Evolutionary conservation across 2,888 invertebrate genomes (phyloP).

Genomic region (Orchesella flavescens): DNA sequence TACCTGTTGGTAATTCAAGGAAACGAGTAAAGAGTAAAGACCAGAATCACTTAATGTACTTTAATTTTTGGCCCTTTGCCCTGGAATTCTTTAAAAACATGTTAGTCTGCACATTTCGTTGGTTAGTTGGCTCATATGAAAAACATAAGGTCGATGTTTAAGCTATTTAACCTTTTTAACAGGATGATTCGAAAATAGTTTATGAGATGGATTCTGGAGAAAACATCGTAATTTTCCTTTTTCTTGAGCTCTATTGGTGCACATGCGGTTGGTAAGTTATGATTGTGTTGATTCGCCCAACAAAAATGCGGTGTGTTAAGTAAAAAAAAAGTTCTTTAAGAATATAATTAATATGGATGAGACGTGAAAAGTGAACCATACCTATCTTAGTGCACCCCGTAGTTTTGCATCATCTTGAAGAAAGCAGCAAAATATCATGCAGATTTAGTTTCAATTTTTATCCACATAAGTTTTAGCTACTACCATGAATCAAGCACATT

Average conservation of each 20-base stretch:
- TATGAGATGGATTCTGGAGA: conserved; percentile 48
- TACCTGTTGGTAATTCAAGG: conserved; percentile 31
- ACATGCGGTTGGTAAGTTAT: conserved; percentile 22
- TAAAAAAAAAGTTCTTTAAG: conserved; percentile 21
- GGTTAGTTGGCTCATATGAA: not conserved
- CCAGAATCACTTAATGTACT: conserved; percentile 30
- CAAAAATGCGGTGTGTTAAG: conserved; percentile 10
- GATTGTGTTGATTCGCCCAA: conserved; percentile 44
- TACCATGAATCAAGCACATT: conserved; percentile 13
- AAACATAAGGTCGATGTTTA: conserved; percentile 25
- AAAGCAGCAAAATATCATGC: conserved; percentile 7
- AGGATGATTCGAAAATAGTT: conserved; percentile 46
- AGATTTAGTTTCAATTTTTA: conserved; percentile 26
- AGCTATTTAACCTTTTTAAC: conserved; percentile 50
- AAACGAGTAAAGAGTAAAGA: conserved; percentile 29
- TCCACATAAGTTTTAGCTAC: not conserved
- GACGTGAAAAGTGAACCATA: not conserved
- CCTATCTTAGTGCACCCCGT: not conserved
- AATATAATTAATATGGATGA: too few relatives aligned
- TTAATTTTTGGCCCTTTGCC: conserved; percentile 53
- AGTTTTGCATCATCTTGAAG: not conserved
- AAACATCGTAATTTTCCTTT: conserved; percentile 29
- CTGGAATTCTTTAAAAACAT: conserved; percentile 31
- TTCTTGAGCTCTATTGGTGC: too few relatives aligned
- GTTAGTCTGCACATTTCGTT: not conserved